These are phyloP conservation scores for Tridacna gigas DNA, from an alignment of 2,888 invertebrate genomes.

Conservation along the genomic window DNA sequence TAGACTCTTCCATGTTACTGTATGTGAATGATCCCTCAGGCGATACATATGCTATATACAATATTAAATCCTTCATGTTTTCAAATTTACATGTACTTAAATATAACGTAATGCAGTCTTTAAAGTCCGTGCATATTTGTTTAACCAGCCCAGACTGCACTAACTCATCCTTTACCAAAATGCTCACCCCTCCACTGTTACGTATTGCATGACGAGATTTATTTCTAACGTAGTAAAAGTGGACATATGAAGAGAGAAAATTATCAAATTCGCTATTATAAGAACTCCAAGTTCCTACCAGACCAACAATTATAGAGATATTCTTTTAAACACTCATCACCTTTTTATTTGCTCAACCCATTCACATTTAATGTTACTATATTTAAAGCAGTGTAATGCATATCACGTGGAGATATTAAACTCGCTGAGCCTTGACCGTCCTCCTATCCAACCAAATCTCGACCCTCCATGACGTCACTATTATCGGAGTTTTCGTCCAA, in stretches of 20 bases:
- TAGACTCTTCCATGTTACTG: constrained; percentile 17
- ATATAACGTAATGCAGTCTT: constrained; percentile 8
- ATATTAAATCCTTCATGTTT: not conserved
- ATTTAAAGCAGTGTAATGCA: constrained; percentile 1
- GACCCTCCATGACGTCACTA: too few species aligned
- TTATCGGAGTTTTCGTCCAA: too few species aligned
- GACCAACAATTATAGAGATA: constrained; percentile 3
- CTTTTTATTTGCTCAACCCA: constrained; percentile 8
- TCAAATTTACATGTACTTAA: constrained; percentile 4
- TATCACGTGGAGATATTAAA: not conserved
- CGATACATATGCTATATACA: constrained; percentile 17
- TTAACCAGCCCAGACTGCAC: constrained; percentile 2
- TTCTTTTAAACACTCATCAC: not conserved
- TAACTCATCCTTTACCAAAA: not conserved
- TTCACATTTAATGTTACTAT: constrained; percentile 8
- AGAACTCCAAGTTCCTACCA: constrained; percentile 16
- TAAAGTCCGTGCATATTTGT: constrained; percentile 9
- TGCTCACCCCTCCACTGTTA: constrained; percentile 13
- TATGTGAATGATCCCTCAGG: constrained; percentile 39
- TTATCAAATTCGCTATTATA: constrained; percentile 14
- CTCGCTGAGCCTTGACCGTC: too few species aligned
- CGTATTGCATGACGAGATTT: not conserved
- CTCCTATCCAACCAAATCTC: too few species aligned
- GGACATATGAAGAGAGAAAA: not conserved
- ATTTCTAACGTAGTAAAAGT: constrained; percentile 13